Evolutionary conservation across 2,113 vertebrate species (phyloP), one percentile per base, ranked within the genome.

Genomic region (Cnemophilus loriae): DNA sequence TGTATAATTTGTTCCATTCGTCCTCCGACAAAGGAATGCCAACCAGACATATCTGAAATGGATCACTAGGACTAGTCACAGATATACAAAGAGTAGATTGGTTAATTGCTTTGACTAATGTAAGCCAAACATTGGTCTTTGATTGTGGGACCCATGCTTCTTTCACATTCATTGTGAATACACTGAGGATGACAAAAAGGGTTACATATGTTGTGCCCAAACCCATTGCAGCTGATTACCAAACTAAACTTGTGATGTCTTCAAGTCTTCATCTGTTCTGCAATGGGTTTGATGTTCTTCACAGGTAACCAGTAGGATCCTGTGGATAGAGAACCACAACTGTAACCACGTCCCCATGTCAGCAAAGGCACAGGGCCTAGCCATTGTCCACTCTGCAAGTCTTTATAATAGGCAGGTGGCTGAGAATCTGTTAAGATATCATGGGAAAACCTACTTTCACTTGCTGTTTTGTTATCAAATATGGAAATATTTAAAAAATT

Each of bases 291-390:
- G 22, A 33, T 55, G 23, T 44, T 56, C 52, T 73, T 56, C 3
- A 0, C 52, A n/a, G 52, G 10, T 42, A 56, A 11, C 13, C 32
- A 27, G 0, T n/a, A 18, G n/a, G 5, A 17, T 56, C 44, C 33
- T 35, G 26, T 57, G 42, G 41, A 10, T 28, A 35, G 53, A 59
- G 42, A 59, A 75, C 23, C 42, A 30, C 8, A 47, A 5, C 71
- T 14, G 23, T 46, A 59, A 30, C 33, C 42, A 35, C 5, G 6
- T 6, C 33, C 11, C 41, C 26, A 5, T 30, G 55, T 75, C 28
- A 23, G 33, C 26, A 75, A 59, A 28, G 27, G 33, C 33, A 30
- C 53, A 75, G 33, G 33, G 26, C 41, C 33, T 46, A 57, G 41
- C 71, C 19, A 13, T 23, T 37, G 55, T 47, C 33, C 14, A 35